Conservation (phyloP, 2,888 invertebrate species). For the Pseudolycoriella hygida region DNA sequence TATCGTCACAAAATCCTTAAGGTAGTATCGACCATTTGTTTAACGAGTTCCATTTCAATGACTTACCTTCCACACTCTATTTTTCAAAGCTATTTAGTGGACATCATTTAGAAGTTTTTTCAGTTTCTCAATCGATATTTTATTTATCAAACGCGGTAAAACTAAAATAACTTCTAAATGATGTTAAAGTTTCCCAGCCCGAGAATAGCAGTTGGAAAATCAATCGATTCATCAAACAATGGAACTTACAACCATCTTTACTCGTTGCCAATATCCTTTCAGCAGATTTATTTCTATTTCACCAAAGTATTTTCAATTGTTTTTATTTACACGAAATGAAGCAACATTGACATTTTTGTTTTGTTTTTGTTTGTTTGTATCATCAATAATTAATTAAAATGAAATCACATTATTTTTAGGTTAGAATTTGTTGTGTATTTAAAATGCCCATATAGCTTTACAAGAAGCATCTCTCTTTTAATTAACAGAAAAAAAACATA, state of each 20-base stretch:
- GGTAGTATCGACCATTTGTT: no score
- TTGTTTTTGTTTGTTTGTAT: background rate
- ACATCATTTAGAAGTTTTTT: no score
- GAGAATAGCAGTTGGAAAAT: constrained; percentile 5
- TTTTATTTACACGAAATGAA: constrained; percentile 12
- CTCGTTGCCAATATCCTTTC: no score
- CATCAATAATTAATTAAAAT: background rate
- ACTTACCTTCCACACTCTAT: no score
- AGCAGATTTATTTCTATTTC: no score
- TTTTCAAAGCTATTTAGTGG: no score
- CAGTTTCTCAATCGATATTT: no score
- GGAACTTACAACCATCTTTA: no score
- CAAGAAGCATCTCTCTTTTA: constrained; percentile 10
- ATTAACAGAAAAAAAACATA: background rate
- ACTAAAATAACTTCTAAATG: background rate
- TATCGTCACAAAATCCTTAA: no score
- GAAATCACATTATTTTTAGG: constrained; percentile 1
- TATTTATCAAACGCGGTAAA: no score
- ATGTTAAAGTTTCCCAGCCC: background rate
- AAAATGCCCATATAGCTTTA: constrained; percentile 29
- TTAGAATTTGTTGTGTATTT: constrained; percentile 6
- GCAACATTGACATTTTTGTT: constrained; percentile 12
- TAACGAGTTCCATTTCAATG: no score
- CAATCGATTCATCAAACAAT: constrained; percentile 4
- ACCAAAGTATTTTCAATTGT: constrained; percentile 4